Conservation (phyloP, 2,888 invertebrate genomes). For the Polydrusus pterygomalis region DNA sequence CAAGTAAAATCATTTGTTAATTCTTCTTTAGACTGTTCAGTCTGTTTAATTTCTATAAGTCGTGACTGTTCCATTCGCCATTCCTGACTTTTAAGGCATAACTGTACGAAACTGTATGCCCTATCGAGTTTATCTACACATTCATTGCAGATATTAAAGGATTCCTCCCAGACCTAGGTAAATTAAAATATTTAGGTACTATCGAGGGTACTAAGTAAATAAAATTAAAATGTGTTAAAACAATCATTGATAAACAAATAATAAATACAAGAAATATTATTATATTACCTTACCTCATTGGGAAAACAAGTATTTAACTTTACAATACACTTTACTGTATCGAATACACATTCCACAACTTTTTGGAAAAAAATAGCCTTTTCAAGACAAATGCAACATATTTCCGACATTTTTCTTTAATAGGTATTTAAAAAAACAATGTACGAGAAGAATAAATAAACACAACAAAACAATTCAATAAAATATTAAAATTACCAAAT, state of each 20-base stretch:
- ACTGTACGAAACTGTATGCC: slow-evolving; percentile 58
- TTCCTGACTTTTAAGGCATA: slow-evolving; percentile 58
- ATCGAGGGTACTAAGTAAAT: no score
- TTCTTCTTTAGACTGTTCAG: background rate
- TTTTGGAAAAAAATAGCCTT: slow-evolving; percentile 47
- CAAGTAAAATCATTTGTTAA: slow-evolving; percentile 34
- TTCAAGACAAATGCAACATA: slow-evolving; percentile 60
- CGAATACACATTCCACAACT: slow-evolving; percentile 53
- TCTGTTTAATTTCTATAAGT: slow-evolving; percentile 9
- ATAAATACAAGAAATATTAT: background rate
- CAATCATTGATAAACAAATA: background rate
- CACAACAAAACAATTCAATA: background rate
- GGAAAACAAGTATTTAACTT: slow-evolving; percentile 57
- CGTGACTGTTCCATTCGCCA: slow-evolving; percentile 56
- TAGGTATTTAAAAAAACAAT: no score
- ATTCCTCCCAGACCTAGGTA: slow-evolving; percentile 58
- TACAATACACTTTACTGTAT: slow-evolving; percentile 50
- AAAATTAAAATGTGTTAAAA: background rate
- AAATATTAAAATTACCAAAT: no score
- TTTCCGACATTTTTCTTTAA: slow-evolving; percentile 50
- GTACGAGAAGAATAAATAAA: background rate
- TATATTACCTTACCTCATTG: slow-evolving; percentile 55
- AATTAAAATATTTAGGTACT: no score
- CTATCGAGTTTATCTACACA: slow-evolving; percentile 57
- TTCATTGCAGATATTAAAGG: slow-evolving; percentile 58